These are phyloP conservation scores for Oryzias celebensis DNA, from an alignment of 2,113 vertebrate species.

Conservation along the genomic window DNA sequence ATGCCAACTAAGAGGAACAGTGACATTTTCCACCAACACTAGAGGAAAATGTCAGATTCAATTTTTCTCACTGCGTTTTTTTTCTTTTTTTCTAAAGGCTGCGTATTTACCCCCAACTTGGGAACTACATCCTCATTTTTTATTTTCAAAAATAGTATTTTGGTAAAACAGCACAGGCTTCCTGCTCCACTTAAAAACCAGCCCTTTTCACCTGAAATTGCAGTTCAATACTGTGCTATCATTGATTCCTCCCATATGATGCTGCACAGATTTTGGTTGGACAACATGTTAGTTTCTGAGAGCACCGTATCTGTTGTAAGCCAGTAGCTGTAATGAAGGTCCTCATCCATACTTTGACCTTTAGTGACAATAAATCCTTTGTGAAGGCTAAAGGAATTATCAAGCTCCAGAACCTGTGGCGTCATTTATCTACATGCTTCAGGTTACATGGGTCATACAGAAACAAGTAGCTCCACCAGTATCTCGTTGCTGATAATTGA, in stretches of 20 bases:
- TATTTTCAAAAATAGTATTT: background rate
- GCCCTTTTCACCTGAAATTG: conserved; percentile 13
- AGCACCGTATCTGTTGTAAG: conserved; percentile 14
- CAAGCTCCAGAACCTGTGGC: conserved; percentile 45
- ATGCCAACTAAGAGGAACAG: conserved; percentile 52
- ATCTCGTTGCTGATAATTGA: conserved; percentile 43
- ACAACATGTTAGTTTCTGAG: background rate
- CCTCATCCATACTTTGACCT: conserved; percentile 57
- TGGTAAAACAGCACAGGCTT: conserved; percentile 28
- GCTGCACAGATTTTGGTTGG: conserved; percentile 11
- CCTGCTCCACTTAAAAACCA: conserved; percentile 18
- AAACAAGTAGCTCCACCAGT: conserved; percentile 54
- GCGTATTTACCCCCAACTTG: conserved; percentile 36
- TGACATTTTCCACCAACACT: conserved; percentile 64
- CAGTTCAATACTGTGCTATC: background rate
- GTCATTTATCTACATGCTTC: conserved; percentile 46
- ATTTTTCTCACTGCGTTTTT: conserved; percentile 43
- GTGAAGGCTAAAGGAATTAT: conserved; percentile 63
- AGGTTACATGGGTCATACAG: conserved; percentile 43
- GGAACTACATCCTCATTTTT: conserved; percentile 1
- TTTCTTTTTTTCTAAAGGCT: conserved; percentile 37
- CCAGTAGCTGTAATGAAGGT: conserved; percentile 47
- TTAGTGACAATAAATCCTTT: conserved; percentile 65
- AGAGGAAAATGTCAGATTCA: conserved; percentile 54
- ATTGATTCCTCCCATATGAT: conserved; percentile 5